phyloP scores from a whole-genome alignment of 2,797 vertebrate genomes.

The Halcyon chelicuti region DNA sequence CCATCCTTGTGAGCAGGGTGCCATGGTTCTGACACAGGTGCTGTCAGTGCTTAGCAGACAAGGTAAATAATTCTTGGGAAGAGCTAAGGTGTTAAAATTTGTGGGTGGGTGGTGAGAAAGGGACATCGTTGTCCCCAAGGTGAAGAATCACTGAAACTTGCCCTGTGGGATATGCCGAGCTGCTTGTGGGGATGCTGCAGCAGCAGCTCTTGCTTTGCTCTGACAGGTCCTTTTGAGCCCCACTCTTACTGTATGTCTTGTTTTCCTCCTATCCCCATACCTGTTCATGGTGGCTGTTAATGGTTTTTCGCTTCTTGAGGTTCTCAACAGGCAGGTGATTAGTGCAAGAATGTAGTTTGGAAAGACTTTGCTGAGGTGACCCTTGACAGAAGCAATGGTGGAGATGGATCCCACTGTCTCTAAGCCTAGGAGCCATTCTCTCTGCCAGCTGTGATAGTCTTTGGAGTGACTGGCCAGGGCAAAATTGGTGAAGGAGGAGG shows the following conservation, averaged over 20 bases:
- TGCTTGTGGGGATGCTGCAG: not conserved
- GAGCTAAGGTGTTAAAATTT: not conserved
- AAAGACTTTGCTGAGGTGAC: not conserved
- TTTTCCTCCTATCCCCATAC: not conserved
- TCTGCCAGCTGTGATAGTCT: not conserved
- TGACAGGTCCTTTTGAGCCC: not conserved
- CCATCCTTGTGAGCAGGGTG: not conserved
- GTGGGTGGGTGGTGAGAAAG: no score
- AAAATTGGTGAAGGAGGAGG: not conserved
- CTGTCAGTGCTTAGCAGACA: not conserved
- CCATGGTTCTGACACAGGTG: rapidly evolving
- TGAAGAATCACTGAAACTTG: not conserved
- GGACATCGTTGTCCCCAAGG: not conserved
- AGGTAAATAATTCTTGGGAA: not conserved
- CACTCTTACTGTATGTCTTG: not conserved
- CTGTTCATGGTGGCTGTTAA: not conserved
- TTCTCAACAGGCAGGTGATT: not conserved
- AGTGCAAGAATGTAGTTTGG: not conserved
- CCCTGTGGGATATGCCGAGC: not conserved
- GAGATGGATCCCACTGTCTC: not conserved
- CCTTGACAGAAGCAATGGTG: not conserved
- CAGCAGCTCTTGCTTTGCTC: not conserved
- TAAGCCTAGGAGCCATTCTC: not conserved
- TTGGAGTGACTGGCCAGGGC: not conserved
- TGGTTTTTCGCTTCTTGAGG: not conserved